Conservation (phyloP, 1,140 invertebrate species). For the Trinorchestia longiramus region DNA sequence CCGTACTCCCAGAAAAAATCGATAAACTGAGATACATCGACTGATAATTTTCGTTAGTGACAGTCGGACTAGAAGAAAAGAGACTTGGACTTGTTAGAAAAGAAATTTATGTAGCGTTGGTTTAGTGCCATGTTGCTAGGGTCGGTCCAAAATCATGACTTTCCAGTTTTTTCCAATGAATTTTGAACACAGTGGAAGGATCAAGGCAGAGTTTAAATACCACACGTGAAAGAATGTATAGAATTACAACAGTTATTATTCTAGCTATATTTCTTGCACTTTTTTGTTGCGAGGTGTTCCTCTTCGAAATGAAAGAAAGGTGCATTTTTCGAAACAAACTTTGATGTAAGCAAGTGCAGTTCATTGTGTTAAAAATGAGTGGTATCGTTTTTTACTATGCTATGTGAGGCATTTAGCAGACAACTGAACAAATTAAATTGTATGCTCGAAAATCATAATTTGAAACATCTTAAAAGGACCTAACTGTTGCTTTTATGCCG, state of each 20-base stretch:
- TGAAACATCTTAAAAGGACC: not conserved
- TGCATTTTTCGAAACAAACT: not conserved
- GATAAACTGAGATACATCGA: constrained; percentile 18
- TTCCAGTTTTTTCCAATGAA: not conserved
- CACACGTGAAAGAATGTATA: too few species aligned
- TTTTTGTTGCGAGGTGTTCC: too few species aligned
- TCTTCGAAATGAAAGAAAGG: too few species aligned
- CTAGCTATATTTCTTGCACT: too few species aligned
- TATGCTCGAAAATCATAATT: too few species aligned
- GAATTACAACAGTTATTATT: too few species aligned
- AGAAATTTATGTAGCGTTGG: not conserved
- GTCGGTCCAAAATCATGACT: not conserved
- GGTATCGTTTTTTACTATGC: too few species aligned
- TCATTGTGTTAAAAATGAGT: not conserved
- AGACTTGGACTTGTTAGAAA: not conserved
- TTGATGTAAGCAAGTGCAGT: not conserved
- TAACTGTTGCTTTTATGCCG: not conserved
- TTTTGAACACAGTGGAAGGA: not conserved
- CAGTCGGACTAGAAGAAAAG: not conserved
- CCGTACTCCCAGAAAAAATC: constrained; percentile 27
- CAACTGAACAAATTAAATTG: too few species aligned
- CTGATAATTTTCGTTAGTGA: constrained; percentile 31
- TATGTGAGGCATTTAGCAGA: too few species aligned
- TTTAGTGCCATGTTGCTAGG: not conserved
- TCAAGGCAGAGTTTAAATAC: too few species aligned